phyloP scores from a whole-genome alignment of 2,888 invertebrate species.

The Pegoplata infirma region DNA sequence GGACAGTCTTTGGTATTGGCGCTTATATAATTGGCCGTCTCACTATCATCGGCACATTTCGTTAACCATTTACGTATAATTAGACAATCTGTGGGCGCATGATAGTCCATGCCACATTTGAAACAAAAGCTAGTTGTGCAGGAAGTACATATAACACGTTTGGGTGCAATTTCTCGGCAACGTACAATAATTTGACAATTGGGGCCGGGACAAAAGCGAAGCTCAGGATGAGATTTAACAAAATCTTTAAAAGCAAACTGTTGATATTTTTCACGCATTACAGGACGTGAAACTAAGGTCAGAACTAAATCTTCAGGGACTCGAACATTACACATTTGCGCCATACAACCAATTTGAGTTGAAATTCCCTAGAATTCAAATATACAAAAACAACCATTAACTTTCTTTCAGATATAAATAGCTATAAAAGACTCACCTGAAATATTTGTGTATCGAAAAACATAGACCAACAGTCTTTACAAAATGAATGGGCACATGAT shows the following conservation, averaged over 20 bases:
- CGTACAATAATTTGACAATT: conserved; percentile 95
- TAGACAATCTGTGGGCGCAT: conserved; percentile 97
- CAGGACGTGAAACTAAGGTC: conserved; percentile 88
- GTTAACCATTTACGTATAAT: conserved; percentile 98
- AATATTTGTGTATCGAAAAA: conserved; percentile 97
- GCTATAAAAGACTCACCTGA: conserved; percentile 78
- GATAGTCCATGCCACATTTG: conserved; percentile 97
- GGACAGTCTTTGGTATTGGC: conserved; percentile 99
- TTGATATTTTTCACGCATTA: conserved; percentile 94
- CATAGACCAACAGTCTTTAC: conserved; percentile 97
- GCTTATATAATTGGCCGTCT: conserved; percentile 99
- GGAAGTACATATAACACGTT: conserved; percentile 91
- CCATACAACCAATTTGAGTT: conserved; percentile 97
- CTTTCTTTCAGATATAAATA: background rate
- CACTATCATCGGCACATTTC: conserved; percentile 99
- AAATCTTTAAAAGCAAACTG: conserved; percentile 97
- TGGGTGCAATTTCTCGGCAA: conserved; percentile 89
- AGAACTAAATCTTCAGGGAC: conserved; percentile 98
- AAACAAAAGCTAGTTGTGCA: conserved; percentile 97
- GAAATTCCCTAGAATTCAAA: conserved; percentile 82
- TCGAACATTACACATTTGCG: conserved; percentile 93
- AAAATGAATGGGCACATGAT: conserved; percentile 95
- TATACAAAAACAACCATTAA: background rate
- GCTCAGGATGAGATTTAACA: conserved; percentile 93
- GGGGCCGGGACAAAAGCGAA: conserved; percentile 96